These are phyloP conservation scores for Plestiodon gilberti DNA, from an alignment of 2,113 vertebrate genomes.

Conservation along the genomic window DNA sequence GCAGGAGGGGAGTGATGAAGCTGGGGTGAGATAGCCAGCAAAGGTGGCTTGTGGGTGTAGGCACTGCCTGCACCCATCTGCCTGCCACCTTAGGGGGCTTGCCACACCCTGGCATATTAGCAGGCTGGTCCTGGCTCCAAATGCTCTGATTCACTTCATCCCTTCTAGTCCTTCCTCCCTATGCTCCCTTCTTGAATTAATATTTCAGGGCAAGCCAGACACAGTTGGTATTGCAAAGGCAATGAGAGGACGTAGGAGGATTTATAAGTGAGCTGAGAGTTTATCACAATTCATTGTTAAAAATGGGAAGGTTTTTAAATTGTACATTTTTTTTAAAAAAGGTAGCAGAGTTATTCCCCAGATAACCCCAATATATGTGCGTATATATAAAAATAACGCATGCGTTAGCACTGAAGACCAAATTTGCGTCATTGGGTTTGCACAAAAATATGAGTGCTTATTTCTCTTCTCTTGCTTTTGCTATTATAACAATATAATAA, in stretches of 20 bases:
- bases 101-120: too few relatives aligned
- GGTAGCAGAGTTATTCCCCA: background rate
- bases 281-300: too few relatives aligned
- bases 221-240: background rate
- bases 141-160: background rate
- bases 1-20: too few relatives aligned
- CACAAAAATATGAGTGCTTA: background rate
- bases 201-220: background rate
- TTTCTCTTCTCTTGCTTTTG: background rate
- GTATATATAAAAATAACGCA: background rate
- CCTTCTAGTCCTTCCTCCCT: background rate
- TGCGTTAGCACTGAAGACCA: rapidly evolving
- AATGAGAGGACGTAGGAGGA: background rate
- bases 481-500: background rate
- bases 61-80: too few relatives aligned
- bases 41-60: too few relatives aligned
- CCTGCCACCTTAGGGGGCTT: too few relatives aligned
- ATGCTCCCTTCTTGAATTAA: background rate
- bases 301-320: background rate
- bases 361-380: background rate
- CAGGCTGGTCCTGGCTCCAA: background rate
- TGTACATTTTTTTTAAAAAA: background rate
- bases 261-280: background rate
- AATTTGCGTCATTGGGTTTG: background rate
- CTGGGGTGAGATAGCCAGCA: too few relatives aligned